Evolutionary conservation across 1,140 invertebrate species (phyloP).

Genomic region (Leptopilina clavipes): DNA sequence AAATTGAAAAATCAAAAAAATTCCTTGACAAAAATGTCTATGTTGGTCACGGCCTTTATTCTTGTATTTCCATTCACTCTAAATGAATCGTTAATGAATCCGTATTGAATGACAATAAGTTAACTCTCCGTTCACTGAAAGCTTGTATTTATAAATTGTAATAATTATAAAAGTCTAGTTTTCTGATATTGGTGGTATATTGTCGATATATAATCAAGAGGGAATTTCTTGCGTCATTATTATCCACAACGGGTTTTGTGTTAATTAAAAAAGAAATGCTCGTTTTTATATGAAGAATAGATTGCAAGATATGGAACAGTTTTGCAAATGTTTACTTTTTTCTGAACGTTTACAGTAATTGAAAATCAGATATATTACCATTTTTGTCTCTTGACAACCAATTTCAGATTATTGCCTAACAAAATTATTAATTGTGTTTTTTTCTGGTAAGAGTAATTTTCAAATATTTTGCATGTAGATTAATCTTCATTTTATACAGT

Average conservation of each 20-base stretch:
- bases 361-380: too few species aligned
- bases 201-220: background rate
- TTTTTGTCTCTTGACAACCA: too few species aligned
- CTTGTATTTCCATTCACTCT: slow-evolving; percentile 37
- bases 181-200: background rate
- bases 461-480: background rate
- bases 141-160: slow-evolving; percentile 14
- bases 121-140: background rate
- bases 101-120: slow-evolving; percentile 3
- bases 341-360: too few species aligned
- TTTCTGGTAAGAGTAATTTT: background rate
- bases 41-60: slow-evolving; percentile 34
- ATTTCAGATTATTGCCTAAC: too few species aligned
- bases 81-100: slow-evolving; percentile 36
- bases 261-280: background rate
- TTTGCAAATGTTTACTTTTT: too few species aligned
- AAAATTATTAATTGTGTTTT: too few species aligned
- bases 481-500: background rate
- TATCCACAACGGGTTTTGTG: background rate
- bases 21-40: slow-evolving; percentile 38
- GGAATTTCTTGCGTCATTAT: background rate
- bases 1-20: slow-evolving; percentile 29
- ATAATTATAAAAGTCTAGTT: slow-evolving; percentile 4
- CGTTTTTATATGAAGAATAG: too few species aligned
- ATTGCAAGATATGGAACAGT: too few species aligned